Evolutionary conservation across 2,888 invertebrate genomes (phyloP).

Genomic region (Anodontia alba): DNA sequence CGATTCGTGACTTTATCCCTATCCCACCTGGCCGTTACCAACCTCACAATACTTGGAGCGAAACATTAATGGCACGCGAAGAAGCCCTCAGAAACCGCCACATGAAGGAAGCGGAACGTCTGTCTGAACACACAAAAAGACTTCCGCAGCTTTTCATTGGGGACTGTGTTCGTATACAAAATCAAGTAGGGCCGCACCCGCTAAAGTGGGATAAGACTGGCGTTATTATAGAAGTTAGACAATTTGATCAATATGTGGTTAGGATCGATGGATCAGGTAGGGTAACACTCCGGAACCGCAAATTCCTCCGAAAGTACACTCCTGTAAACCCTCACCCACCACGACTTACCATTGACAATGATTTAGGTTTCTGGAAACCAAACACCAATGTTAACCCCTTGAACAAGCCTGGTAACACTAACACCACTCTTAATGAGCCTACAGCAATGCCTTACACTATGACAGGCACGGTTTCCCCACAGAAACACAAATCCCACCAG

Average conservation of each 20-base stretch:
- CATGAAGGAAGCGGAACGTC: no score
- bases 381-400: not conserved
- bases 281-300: not conserved
- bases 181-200: conserved; percentile 63
- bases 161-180: conserved; percentile 59
- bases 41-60: conserved; percentile 61
- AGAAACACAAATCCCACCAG: not conserved
- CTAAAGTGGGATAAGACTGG: conserved; percentile 68
- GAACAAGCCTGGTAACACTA: not conserved
- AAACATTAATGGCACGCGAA: conserved; percentile 50
- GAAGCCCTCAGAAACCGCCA: conserved; percentile 60
- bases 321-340: not conserved
- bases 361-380: not conserved
- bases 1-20: conserved; percentile 58
- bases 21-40: conserved; percentile 56
- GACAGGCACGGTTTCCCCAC: not conserved
- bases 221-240: no score
- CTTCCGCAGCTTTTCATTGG: conserved; percentile 50
- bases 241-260: no score
- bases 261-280: not conserved
- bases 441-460: not conserved
- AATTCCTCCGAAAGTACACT: not conserved
- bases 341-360: not conserved
- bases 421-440: not conserved
- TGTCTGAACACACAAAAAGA: conserved; percentile 52